phyloP scores from a whole-genome alignment of 2,113 vertebrate genomes.

The Lampris megalopsis region DNA sequence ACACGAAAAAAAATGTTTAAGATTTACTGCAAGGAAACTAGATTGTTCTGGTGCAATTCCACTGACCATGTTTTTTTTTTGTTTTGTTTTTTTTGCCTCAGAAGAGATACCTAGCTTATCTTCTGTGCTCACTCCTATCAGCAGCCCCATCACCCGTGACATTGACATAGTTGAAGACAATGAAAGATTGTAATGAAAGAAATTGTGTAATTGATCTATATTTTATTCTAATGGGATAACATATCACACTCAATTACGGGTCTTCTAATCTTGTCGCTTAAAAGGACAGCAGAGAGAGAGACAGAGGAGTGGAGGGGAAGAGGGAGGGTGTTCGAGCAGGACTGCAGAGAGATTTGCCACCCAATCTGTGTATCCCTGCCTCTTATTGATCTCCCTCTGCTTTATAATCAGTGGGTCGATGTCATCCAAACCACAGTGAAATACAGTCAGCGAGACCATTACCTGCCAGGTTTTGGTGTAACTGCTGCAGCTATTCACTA shows the following conservation, averaged over 20 bases:
- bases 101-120: slow-evolving; percentile 41
- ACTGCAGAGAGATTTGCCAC: slow-evolving; percentile 70
- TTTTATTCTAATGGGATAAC: slow-evolving; percentile 73
- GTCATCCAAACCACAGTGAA: slow-evolving; percentile 54
- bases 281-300: slow-evolving; percentile 41
- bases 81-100: slow-evolving; percentile 13
- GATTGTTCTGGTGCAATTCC: slow-evolving; percentile 23
- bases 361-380: slow-evolving; percentile 70
- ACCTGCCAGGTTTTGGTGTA: slow-evolving; percentile 54
- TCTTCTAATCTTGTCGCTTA: slow-evolving; percentile 65
- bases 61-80: slow-evolving; percentile 22
- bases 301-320: slow-evolving; percentile 35
- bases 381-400: slow-evolving; percentile 72
- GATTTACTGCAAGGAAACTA: slow-evolving; percentile 18
- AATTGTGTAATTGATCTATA: slow-evolving; percentile 71
- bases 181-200: slow-evolving; percentile 62
- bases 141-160: slow-evolving; percentile 45
- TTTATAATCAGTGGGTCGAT: slow-evolving; percentile 74
- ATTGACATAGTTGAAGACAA: slow-evolving; percentile 47
- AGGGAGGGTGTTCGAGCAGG: slow-evolving; percentile 49
- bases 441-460: slow-evolving; percentile 59
- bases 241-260: slow-evolving; percentile 65
- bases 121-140: slow-evolving; percentile 34
- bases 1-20: slow-evolving; percentile 13
- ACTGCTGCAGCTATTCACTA: slow-evolving; percentile 13